Conservation (phyloP, 2,113 vertebrate species). For the Xenopus tropicalis region UCB_Xtro_10.0 CM004452.2:20700501-20701000, state of each 20-base stretch:
- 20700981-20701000: constrained; percentile 88
- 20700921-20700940: constrained; percentile 91
- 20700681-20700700: constrained; percentile 97
- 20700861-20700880: constrained; percentile 90
- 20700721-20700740: constrained; percentile 97
- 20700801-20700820: too few relatives aligned
- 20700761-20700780: background rate
- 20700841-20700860: constrained; percentile 94
- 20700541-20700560: too few relatives aligned
- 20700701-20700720: constrained; percentile 96
- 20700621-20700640: too few relatives aligned
- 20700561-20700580: too few relatives aligned
- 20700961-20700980: constrained; percentile 80
- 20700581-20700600: too few relatives aligned
- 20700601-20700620: too few relatives aligned
- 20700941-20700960: constrained; percentile 85
- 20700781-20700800: too few relatives aligned
- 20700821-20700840: constrained; percentile 99
- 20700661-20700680: constrained; percentile 97
- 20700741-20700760: constrained; percentile 7
- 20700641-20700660: constrained; percentile 92
- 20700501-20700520: too few relatives aligned
- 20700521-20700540: too few relatives aligned
- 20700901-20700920: constrained; percentile 83
- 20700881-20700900: constrained; percentile 93